Evolutionary conservation across 2,888 invertebrate species (phyloP).

Genomic region (Sarcophaga caerulescens): DNA sequence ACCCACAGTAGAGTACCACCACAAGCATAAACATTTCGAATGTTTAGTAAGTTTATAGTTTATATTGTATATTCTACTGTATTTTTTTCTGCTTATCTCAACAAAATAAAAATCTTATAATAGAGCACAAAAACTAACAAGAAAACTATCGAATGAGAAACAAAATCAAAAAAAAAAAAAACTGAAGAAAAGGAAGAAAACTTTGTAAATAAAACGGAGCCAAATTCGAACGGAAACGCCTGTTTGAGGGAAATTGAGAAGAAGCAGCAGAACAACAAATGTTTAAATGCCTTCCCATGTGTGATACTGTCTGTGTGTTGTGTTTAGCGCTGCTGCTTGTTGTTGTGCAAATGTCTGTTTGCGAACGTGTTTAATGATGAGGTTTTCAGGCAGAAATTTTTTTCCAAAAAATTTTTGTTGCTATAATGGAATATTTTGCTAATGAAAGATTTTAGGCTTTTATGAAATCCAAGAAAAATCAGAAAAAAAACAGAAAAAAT

Average conservation of each 20-base stretch:
- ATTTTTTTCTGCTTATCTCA: conserved; percentile 39
- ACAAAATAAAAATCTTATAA: conserved; percentile 7
- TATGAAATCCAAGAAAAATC: background rate
- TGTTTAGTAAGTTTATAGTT: background rate
- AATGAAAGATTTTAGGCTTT: background rate
- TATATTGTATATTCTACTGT: background rate
- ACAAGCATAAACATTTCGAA: background rate
- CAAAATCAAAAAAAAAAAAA: background rate
- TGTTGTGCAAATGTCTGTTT: background rate
- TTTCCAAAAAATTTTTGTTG: background rate
- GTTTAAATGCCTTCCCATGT: background rate
- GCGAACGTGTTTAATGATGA: background rate
- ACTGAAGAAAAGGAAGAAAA: conserved; percentile 1
- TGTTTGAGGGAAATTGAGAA: conserved; percentile 37
- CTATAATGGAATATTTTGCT: background rate
- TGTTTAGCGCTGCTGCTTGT: background rate
- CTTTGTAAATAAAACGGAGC: conserved; percentile 32
- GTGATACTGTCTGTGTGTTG: background rate
- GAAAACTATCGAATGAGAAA: background rate
- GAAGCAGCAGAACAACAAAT: background rate
- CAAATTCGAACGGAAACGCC: conserved; percentile 51
- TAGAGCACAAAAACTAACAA: conserved; percentile 1
- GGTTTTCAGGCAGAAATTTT: conserved; percentile 1
- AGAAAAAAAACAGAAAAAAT: too few relatives aligned
- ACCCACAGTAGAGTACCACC: background rate